These are phyloP conservation scores for Drymodes brunneopygia DNA, from an alignment of 2,113 vertebrate genomes.

Conservation along the genomic window DNA sequence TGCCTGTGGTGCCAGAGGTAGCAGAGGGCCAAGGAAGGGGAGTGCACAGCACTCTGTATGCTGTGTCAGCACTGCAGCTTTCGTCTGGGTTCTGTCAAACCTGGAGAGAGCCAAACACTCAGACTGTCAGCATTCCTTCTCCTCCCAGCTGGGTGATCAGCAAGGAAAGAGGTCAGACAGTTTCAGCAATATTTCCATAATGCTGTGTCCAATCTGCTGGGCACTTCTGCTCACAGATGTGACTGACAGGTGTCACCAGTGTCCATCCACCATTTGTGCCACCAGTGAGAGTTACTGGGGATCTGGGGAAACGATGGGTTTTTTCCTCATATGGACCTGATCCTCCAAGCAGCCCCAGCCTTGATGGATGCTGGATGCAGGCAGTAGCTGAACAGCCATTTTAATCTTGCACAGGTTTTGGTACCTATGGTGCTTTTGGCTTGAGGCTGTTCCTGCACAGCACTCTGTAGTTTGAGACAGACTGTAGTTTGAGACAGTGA, in stretches of 20 bases:
- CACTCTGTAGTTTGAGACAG: background rate
- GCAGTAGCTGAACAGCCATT: background rate
- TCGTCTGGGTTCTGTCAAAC: background rate
- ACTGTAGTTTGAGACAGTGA: background rate
- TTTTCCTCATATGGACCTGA: background rate
- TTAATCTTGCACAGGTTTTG: background rate
- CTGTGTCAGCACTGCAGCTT: background rate
- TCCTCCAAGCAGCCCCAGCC: background rate
- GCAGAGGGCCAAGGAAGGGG: background rate
- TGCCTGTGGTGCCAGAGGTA: background rate
- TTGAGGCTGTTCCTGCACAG: background rate
- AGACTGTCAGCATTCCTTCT: background rate
- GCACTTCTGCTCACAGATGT: background rate
- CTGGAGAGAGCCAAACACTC: background rate
- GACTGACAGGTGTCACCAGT: background rate
- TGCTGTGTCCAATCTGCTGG: background rate
- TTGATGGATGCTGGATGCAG: background rate
- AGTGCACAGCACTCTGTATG: background rate
- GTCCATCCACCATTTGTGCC: accelerated
- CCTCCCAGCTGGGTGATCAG: accelerated
- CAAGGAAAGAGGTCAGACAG: background rate
- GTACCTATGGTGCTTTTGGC: background rate
- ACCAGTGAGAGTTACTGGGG: background rate
- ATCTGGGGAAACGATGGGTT: accelerated
- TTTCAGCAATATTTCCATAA: accelerated